phyloP scores from a whole-genome alignment of 2,888 invertebrate genomes.

The Nomada ruficornis region DNA sequence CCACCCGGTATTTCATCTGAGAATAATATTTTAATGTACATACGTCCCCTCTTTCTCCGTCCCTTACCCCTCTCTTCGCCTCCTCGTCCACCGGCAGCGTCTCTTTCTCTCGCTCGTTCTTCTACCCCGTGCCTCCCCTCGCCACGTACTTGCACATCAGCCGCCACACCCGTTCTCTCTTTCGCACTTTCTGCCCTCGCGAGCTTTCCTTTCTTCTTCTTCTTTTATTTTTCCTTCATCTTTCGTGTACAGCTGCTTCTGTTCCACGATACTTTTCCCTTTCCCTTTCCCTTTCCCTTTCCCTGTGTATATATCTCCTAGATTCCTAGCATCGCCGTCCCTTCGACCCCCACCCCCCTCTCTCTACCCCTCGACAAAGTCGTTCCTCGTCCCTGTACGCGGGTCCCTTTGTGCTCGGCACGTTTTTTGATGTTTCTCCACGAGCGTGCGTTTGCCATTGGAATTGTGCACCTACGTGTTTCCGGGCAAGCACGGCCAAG shows the following conservation, averaged over 20 bases:
- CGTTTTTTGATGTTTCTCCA: constrained; percentile 80
- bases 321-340: constrained; percentile 22
- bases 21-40: constrained; percentile 84
- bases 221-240: constrained; percentile 33
- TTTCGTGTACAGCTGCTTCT: constrained; percentile 45
- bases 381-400: constrained; percentile 47
- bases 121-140: constrained; percentile 32
- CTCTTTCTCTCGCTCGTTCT: constrained; percentile 35
- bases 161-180: constrained; percentile 67
- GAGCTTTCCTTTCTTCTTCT: constrained; percentile 48
- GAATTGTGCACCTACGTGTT: constrained; percentile 65
- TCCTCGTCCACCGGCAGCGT: constrained; percentile 37
- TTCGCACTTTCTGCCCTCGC: constrained; percentile 8
- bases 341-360: constrained; percentile 16
- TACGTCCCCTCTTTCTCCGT: constrained; percentile 71
- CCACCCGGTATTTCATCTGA: constrained; percentile 84
- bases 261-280: constrained; percentile 47
- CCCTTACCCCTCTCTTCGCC: constrained; percentile 39
- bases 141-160: constrained; percentile 41
- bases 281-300: constrained; percentile 41
- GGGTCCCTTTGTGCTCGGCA: constrained; percentile 76
- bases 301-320: constrained; percentile 6
- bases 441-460: constrained; percentile 66
- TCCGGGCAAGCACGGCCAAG: constrained; percentile 45
- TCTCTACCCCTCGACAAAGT: constrained; percentile 11